A percentile compares a stretch with the other conserved stretches of the same genome.
phyloP scores from a whole-genome alignment of 2,113 vertebrate genomes.

The Pangasianodon hypophthalmus region DNA sequence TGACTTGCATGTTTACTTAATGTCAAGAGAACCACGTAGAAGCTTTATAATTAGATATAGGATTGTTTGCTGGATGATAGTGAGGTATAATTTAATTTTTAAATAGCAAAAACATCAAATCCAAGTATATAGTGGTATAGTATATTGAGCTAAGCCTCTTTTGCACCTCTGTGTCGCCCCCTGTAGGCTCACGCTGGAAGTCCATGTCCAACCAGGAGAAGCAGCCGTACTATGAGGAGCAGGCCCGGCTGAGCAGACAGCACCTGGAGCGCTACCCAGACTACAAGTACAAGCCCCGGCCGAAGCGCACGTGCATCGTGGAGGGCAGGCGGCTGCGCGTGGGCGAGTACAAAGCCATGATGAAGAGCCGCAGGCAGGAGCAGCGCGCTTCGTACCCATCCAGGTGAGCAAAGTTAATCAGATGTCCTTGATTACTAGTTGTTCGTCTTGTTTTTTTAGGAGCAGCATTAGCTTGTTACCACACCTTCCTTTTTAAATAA shows the following conservation, averaged over 20 bases:
- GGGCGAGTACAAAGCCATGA: constrained; percentile 99
- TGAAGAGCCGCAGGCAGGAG: constrained; percentile 94
- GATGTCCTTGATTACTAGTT: not conserved
- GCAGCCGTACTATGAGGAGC: constrained; percentile 97
- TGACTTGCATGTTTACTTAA: not conserved
- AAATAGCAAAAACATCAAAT: not conserved
- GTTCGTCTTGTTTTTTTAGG: not conserved
- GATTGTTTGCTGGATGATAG: too few relatives aligned
- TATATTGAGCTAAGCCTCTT: not conserved
- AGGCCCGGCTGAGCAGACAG: constrained; percentile 93
- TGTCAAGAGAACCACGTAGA: not conserved
- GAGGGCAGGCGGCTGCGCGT: constrained; percentile 92
- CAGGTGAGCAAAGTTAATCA: constrained; percentile 72
- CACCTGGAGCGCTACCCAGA: constrained; percentile 97
- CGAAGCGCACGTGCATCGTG: constrained; percentile 96
- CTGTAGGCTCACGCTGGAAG: constrained; percentile 92
- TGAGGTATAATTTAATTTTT: too few relatives aligned
- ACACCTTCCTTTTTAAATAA: not conserved
- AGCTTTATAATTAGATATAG: not conserved
- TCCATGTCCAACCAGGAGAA: constrained; percentile 98
- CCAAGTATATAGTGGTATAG: not conserved
- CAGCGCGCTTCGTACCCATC: constrained; percentile 81
- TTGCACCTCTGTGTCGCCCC: constrained; percentile 7
- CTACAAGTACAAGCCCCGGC: constrained; percentile 96
- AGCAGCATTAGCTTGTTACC: not conserved